Evolutionary conservation across 2,113 vertebrate species (phyloP).

Genomic region (Aix galericulata): DNA sequence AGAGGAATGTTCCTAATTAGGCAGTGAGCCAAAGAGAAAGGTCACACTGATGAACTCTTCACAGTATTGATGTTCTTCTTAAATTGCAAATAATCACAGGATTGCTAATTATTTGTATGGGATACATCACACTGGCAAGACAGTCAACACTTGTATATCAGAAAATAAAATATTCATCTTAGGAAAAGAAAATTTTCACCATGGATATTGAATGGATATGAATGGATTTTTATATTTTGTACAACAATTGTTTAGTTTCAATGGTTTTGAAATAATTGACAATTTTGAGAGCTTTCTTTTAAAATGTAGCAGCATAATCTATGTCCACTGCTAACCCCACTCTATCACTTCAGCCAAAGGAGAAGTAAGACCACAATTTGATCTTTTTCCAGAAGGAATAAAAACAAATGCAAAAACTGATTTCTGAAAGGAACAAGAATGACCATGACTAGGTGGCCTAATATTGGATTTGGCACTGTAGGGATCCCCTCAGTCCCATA

Average conservation of each 20-base stretch:
- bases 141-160: background rate
- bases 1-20: background rate
- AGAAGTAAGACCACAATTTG: background rate
- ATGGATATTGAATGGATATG: background rate
- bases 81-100: background rate
- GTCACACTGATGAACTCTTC: background rate
- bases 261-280: background rate
- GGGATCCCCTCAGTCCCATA: background rate
- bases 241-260: background rate
- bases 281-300: background rate
- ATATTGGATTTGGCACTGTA: background rate
- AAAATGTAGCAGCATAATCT: background rate
- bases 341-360: background rate
- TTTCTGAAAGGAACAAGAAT: background rate
- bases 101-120: background rate
- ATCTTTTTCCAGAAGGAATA: background rate
- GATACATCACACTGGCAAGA: background rate
- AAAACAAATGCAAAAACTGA: background rate
- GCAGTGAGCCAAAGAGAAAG: constrained; percentile 10
- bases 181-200: background rate
- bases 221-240: background rate
- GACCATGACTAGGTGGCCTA: background rate
- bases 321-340: background rate
- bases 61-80: background rate
- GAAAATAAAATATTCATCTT: background rate